These are phyloP conservation scores for Anthoptus insignis DNA, from an alignment of 2,888 invertebrate species.

Conservation along the genomic window DNA sequence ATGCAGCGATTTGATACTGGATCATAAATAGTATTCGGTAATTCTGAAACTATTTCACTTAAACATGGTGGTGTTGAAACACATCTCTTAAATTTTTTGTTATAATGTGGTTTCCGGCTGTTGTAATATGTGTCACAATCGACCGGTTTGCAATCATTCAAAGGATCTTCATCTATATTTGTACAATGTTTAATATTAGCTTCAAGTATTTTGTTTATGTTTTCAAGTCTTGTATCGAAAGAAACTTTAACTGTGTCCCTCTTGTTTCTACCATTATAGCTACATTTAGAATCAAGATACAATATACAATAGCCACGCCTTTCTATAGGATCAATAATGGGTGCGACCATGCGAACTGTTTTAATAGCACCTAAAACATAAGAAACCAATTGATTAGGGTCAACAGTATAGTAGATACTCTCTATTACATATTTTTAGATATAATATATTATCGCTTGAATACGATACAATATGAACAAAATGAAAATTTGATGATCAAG, in stretches of 20 bases:
- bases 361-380: constrained; percentile 59
- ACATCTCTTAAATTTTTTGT: constrained; percentile 60
- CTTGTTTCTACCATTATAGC: constrained; percentile 52
- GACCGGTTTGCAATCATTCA: constrained; percentile 71
- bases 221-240: constrained; percentile 66
- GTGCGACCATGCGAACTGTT: constrained; percentile 65
- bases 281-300: constrained; percentile 64
- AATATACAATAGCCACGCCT: constrained; percentile 68
- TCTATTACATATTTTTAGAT: too few relatives aligned
- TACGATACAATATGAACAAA: too few relatives aligned
- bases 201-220: constrained; percentile 40
- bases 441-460: too few relatives aligned
- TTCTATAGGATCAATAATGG: constrained; percentile 63
- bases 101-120: constrained; percentile 62
- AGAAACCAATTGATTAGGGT: constrained; percentile 1
- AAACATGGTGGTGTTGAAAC: constrained; percentile 58
- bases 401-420: background rate
- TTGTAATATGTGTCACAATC: constrained; percentile 73
- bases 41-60: constrained; percentile 49
- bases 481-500: too few relatives aligned
- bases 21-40: constrained; percentile 60
- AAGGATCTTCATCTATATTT: constrained; percentile 66
- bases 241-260: constrained; percentile 64
- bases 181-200: constrained; percentile 56
- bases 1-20: constrained; percentile 63